phyloP scores from a whole-genome alignment of 2,888 invertebrate genomes.

The Ornithoptera alexandrae region DNA sequence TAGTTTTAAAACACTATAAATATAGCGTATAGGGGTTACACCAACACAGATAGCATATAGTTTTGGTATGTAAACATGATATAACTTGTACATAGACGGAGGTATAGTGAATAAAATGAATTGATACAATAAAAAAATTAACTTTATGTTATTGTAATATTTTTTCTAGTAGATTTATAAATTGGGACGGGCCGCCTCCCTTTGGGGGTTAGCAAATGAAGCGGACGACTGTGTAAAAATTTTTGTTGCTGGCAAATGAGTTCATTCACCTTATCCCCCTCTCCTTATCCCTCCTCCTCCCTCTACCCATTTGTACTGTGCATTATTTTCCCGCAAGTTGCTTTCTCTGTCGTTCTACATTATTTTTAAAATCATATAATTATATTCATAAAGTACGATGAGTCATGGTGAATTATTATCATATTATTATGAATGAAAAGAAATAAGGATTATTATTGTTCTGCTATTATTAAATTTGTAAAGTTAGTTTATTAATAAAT shows the following conservation, averaged over 20 bases:
- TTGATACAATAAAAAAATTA: constrained; percentile 74
- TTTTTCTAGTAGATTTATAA: constrained; percentile 64
- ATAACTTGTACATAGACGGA: constrained; percentile 75
- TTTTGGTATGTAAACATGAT: constrained; percentile 77
- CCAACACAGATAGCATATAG: constrained; percentile 73
- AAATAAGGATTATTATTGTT: constrained; percentile 81
- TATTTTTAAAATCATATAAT: constrained; percentile 79
- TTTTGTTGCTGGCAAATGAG: constrained; percentile 64
- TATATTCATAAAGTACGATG: constrained; percentile 77
- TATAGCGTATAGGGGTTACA: constrained; percentile 74
- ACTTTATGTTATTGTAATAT: constrained; percentile 74
- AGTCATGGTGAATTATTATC: constrained; percentile 73
- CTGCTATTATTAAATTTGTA: constrained; percentile 81
- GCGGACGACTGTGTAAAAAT: constrained; percentile 52
- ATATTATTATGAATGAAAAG: constrained; percentile 80
- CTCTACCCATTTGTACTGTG: constrained; percentile 64
- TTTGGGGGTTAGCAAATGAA: constrained; percentile 47
- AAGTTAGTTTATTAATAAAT: constrained; percentile 81
- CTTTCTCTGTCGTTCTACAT: constrained; percentile 79
- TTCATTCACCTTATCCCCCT: constrained; percentile 42
- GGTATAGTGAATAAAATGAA: constrained; percentile 70
- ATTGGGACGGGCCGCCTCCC: constrained; percentile 33
- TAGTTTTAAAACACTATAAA: constrained; percentile 76
- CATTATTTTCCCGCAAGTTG: constrained; percentile 76
- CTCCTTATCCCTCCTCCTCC: background rate